Evolutionary conservation across 2,797 vertebrate species (phyloP).

Genomic region (Falco concolor): DNA sequence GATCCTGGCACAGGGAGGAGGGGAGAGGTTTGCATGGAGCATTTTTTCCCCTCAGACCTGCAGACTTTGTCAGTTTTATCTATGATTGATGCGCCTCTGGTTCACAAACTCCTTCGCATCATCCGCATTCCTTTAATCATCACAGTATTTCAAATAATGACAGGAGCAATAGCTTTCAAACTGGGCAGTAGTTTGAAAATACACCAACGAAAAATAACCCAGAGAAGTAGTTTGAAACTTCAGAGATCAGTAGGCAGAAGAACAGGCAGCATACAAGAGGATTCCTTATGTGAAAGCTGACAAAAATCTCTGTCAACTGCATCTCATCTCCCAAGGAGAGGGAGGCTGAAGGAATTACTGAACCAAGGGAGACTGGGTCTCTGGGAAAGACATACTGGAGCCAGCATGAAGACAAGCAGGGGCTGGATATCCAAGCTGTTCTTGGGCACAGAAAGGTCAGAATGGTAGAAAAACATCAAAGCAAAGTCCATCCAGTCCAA

Average conservation of each 20-base stretch:
- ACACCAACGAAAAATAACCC: background rate
- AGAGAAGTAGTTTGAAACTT: background rate
- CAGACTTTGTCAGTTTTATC: background rate
- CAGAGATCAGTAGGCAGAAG: background rate
- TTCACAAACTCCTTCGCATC: background rate
- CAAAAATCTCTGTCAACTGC: background rate
- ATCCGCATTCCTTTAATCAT: background rate
- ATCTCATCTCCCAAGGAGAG: background rate
- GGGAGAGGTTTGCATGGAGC: background rate
- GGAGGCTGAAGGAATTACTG: background rate
- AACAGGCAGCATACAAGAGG: background rate
- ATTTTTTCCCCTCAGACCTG: background rate
- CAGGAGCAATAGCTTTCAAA: background rate
- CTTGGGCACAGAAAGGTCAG: background rate
- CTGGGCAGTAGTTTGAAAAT: background rate
- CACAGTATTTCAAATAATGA: background rate
- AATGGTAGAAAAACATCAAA: background rate
- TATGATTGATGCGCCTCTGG: background rate
- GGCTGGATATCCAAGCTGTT: background rate
- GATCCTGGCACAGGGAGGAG: background rate
- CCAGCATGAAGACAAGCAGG: background rate
- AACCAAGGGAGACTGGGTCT: background rate
- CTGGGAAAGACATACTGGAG: background rate
- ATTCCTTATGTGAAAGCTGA: background rate
- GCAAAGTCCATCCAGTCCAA: background rate